Evolutionary conservation across 23 tunicate genomes (phyloP).

Genomic region (Halocynthia roretzi): DNA sequence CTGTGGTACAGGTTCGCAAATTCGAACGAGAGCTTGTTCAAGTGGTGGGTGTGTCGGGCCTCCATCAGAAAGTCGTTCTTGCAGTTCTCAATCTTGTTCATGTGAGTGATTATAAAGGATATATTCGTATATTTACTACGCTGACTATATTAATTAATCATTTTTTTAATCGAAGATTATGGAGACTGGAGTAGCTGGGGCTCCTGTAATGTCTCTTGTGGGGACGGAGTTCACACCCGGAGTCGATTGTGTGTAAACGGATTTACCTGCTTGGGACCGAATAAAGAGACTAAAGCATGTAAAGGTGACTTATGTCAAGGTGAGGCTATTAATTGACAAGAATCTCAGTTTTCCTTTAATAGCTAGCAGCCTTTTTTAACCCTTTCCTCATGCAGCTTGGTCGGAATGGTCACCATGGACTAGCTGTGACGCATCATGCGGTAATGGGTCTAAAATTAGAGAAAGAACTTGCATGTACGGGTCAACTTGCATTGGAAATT

Average conservation of each 20-base stretch:
- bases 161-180: not conserved
- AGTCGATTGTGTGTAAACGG: slow-evolving; percentile 7
- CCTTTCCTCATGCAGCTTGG: not conserved
- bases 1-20: not conserved
- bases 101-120: not conserved
- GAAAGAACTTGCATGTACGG: slow-evolving; percentile 9
- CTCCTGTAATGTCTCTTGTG: slow-evolving; percentile 9
- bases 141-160: too few relatives aligned
- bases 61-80: not conserved
- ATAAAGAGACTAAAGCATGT: slow-evolving; percentile 15
- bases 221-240: not conserved
- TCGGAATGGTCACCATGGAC: slow-evolving; percentile 28
- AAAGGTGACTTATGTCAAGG: slow-evolving; percentile 18
- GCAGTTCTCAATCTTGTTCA: not conserved
- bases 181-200: slow-evolving; percentile 13
- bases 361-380: not conserved
- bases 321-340: not conserved
- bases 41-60: not conserved
- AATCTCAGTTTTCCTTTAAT: not conserved
- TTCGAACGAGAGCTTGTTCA: slow-evolving; percentile 7
- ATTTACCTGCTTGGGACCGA: not conserved
- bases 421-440: slow-evolving; percentile 17
- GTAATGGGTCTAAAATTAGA: slow-evolving; percentile 4
- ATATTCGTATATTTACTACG: not conserved
- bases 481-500: slow-evolving; percentile 3